phyloP scores from a whole-genome alignment of 2,797 vertebrate genomes.

The Rousettus madagascariensis region DNA sequence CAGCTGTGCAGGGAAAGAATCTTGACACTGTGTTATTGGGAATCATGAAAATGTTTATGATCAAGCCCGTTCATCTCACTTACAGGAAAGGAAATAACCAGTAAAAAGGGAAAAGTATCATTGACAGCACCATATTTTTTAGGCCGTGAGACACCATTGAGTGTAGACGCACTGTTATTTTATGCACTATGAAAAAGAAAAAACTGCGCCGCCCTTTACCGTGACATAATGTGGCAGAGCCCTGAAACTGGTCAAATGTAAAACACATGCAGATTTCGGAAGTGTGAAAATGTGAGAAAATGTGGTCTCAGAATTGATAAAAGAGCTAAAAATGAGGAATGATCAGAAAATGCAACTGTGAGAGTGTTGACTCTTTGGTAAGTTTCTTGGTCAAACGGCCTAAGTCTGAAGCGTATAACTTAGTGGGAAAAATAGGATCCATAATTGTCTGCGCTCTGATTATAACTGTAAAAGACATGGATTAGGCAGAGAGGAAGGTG shows the following conservation, averaged over 20 bases:
- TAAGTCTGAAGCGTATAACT: too few relatives aligned
- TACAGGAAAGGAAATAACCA: background rate
- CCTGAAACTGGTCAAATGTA: background rate
- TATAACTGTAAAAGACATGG: background rate
- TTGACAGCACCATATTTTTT: background rate
- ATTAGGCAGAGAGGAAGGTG: too few relatives aligned
- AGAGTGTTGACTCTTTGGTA: background rate
- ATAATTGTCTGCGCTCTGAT: background rate
- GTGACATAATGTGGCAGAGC: background rate
- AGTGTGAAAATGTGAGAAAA: background rate
- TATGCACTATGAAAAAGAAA: background rate
- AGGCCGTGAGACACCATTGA: accelerated
- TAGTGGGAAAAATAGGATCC: background rate
- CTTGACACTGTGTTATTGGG: background rate
- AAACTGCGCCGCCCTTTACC: background rate
- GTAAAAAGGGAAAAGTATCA: background rate
- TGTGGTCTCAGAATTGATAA: background rate
- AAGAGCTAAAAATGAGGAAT: background rate
- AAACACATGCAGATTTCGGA: background rate
- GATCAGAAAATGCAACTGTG: background rate
- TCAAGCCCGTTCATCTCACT: background rate
- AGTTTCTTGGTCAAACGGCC: background rate
- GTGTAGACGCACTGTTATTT: background rate
- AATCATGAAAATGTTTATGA: background rate
- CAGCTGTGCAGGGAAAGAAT: background rate